phyloP scores from a whole-genome alignment of 2,797 vertebrate genomes.

The Phrynocephalus vlangalii region DNA sequence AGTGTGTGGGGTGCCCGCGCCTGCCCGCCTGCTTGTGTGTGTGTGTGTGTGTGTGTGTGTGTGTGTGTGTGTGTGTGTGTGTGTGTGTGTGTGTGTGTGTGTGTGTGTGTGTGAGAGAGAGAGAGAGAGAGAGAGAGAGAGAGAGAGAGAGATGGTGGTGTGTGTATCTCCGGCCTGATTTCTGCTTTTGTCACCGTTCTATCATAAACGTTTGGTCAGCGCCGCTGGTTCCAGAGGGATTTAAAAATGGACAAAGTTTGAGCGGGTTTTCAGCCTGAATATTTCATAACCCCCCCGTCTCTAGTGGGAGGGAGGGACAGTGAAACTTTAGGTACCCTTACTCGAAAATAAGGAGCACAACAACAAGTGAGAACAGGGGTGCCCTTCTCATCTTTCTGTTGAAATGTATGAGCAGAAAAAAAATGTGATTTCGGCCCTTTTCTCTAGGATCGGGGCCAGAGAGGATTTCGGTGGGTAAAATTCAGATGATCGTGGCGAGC shows the following conservation, averaged over 20 bases:
- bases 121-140: conserved; percentile 1
- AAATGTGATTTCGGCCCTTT: neutral
- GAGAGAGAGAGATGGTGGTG: conserved; percentile 10
- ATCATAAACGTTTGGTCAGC: neutral
- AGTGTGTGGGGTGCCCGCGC: too few species aligned
- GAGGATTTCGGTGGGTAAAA: neutral
- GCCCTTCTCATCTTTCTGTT: neutral
- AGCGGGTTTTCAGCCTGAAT: neutral
- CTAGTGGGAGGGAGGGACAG: too few species aligned
- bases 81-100: neutral
- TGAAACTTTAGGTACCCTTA: neutral
- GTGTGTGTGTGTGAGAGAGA: neutral
- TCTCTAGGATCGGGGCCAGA: neutral
- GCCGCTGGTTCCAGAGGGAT: neutral
- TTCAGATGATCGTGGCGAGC: neutral
- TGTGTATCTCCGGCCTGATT: neutral
- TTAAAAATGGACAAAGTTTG: neutral
- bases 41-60: neutral
- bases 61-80: neutral
- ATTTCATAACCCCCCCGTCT: neutral
- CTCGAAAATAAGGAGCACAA: neutral
- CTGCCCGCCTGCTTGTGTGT: neutral
- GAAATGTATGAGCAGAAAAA: neutral
- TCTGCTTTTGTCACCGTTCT: neutral
- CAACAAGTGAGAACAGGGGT: neutral